A percentile compares a stretch with the other conserved stretches of the same genome.
These are phyloP conservation scores for Neogobius melanostomus DNA, from an alignment of 2,113 vertebrate species.

Conservation along the genomic window DNA sequence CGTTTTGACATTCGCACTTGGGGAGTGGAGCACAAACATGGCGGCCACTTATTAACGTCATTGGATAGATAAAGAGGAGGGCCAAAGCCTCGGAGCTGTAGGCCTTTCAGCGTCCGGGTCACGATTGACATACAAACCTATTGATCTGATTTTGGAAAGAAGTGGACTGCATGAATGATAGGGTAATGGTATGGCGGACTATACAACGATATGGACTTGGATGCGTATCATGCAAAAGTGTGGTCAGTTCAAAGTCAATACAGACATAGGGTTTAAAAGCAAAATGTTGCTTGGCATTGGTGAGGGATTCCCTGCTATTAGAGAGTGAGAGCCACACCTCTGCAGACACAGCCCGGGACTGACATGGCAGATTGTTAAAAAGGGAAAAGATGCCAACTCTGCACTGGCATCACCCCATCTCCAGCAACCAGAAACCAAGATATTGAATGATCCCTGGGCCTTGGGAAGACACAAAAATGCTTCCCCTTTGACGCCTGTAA, in stretches of 20 bases:
- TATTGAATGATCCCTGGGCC: slow-evolving; percentile 40
- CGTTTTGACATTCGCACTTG: slow-evolving; percentile 31
- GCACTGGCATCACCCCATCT: slow-evolving; percentile 45
- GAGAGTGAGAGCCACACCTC: slow-evolving; percentile 54
- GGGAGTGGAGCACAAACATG: slow-evolving; percentile 48
- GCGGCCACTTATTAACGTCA: slow-evolving; percentile 32
- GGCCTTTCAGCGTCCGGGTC: slow-evolving; percentile 4
- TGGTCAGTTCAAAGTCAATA: not conserved
- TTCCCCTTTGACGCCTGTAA: slow-evolving; percentile 13
- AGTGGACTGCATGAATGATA: not conserved
- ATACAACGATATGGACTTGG: not conserved
- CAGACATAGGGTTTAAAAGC: not conserved
- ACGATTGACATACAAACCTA: slow-evolving; percentile 7
- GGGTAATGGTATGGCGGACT: not conserved
- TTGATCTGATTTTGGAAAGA: not conserved
- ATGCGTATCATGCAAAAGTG: not conserved
- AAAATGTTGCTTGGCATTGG: slow-evolving; percentile 19
- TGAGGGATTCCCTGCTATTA: slow-evolving; percentile 64
- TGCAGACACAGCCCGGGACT: slow-evolving; percentile 54
- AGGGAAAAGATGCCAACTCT: slow-evolving; percentile 63
- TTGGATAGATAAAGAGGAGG: slow-evolving; percentile 19
- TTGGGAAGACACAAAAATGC: slow-evolving; percentile 19
- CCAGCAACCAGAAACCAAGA: slow-evolving; percentile 59
- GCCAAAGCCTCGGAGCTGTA: slow-evolving; percentile 14
- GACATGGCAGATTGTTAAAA: slow-evolving; percentile 66